Evolutionary conservation across 2,797 vertebrate species (phyloP), one percentile per base, ranked within the genome.

Genomic region (Rachycentron canadum): DNA sequence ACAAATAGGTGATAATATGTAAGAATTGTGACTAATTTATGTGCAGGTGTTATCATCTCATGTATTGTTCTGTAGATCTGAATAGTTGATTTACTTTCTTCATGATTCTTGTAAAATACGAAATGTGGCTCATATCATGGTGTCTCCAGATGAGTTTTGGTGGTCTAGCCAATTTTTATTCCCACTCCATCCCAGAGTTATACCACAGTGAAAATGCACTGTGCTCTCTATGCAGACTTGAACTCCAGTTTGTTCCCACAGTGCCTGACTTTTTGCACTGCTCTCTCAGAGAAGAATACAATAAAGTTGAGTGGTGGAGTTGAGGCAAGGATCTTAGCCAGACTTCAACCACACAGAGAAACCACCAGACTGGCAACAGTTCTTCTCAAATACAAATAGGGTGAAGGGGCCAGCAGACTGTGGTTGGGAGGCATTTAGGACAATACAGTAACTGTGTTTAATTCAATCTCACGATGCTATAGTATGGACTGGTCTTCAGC

Each of bases 331-430:
- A 58, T 53, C 62, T 79, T 43, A 52, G 41, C 25, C 59, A 66
- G 62, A 58, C 28, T 32, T 56, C 12, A 56, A 19, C n/a, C 47
- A 69, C 53, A 19, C 8, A 56, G 12, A 34, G 58, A 53, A 60
- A 63, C 68, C n/a, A 12, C 8, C 14, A 50, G 62, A 61, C n/a
- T 41, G 60, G 21, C 36, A 21, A 26, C 26, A 32, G 21, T 26
- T 34, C 14, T 52, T 56, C 14, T 32, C 28, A 58, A 79, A 69
- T 12, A 53, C 12, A 63, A 71, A 52, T 38, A 3, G 49, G 25
- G 49, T 56, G 52, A 66, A 45, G 32, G 23, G 47, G 72, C 79
- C 79, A 77, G 53, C 65, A 50, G 69, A 40, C 26, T 40, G 60
- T 52, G 56, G 32, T 13, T 43, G 30, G 43, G 25, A 58, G 36